phyloP scores from a whole-genome alignment of 2,888 invertebrate genomes.

The Lepetodrilus schrolli region DNA sequence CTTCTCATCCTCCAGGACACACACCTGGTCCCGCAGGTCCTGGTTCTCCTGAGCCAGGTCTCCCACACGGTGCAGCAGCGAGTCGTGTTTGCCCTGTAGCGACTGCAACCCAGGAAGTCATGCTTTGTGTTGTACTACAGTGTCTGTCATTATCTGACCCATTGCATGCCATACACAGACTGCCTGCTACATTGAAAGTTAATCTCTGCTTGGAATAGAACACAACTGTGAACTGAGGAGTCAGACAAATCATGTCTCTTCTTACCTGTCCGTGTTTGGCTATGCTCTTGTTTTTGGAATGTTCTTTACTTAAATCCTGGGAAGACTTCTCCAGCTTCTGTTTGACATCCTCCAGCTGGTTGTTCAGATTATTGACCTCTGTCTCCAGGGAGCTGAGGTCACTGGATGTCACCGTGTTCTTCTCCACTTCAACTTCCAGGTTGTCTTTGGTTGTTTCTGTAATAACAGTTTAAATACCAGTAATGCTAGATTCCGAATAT shows the following conservation, averaged over 20 bases:
- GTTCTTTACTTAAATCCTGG: conserved; percentile 64
- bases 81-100: conserved; percentile 69
- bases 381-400: conserved; percentile 51
- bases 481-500: too few relatives aligned
- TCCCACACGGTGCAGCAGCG: conserved; percentile 62
- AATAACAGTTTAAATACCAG: neutral
- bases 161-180: neutral
- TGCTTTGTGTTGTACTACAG: too few relatives aligned
- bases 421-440: conserved; percentile 56
- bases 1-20: conserved; percentile 66
- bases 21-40: conserved; percentile 62
- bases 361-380: conserved; percentile 51
- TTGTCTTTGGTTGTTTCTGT: conserved; percentile 52
- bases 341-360: conserved; percentile 54
- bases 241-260: neutral
- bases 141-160: too few relatives aligned
- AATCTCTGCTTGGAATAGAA: too few relatives aligned
- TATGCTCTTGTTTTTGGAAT: conserved; percentile 65
- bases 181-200: neutral
- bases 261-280: conserved; percentile 69
- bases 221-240: neutral
- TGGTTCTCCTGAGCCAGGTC: conserved; percentile 68
- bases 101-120: too few relatives aligned
- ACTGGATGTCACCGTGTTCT: conserved; percentile 50
- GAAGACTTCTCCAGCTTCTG: conserved; percentile 53